Evolutionary conservation across 2,797 vertebrate genomes (phyloP).

Genomic region (Acipenser ruthenus): DNA sequence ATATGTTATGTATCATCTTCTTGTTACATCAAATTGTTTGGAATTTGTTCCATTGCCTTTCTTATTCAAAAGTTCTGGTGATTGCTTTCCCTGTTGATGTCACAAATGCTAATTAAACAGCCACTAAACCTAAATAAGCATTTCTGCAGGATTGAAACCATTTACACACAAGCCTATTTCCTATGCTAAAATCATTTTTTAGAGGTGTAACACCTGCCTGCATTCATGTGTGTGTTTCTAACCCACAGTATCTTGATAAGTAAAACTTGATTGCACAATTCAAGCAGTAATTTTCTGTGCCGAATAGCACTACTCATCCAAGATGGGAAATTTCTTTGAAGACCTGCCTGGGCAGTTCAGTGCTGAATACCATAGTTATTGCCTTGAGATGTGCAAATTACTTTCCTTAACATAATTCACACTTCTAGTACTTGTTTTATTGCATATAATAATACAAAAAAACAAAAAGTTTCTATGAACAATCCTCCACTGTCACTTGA

Average conservation of each 20-base stretch:
- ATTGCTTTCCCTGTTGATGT: conserved; percentile 15
- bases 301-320: conserved; percentile 34
- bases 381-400: conserved; percentile 1
- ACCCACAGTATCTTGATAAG: conserved; percentile 36
- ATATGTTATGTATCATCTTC: too few relatives aligned
- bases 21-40: too few relatives aligned
- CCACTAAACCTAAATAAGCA: conserved; percentile 20
- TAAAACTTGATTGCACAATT: conserved; percentile 45
- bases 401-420: neutral
- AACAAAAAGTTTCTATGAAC: neutral
- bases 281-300: conserved; percentile 34
- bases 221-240: conserved; percentile 30
- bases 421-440: neutral
- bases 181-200: conserved; percentile 21
- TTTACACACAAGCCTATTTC: conserved; percentile 20
- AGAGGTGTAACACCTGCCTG: conserved; percentile 26
- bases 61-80: conserved; percentile 18
- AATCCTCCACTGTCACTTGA: neutral
- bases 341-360: neutral
- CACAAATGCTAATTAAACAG: conserved; percentile 29
- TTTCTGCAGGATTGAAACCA: conserved; percentile 18
- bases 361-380: neutral
- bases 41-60: too few relatives aligned
- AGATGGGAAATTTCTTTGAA: conserved; percentile 20
- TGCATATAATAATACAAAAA: neutral